Evolutionary conservation across 2,797 vertebrate species (phyloP).

Genomic region (Loris lydekkerianus): DNA sequence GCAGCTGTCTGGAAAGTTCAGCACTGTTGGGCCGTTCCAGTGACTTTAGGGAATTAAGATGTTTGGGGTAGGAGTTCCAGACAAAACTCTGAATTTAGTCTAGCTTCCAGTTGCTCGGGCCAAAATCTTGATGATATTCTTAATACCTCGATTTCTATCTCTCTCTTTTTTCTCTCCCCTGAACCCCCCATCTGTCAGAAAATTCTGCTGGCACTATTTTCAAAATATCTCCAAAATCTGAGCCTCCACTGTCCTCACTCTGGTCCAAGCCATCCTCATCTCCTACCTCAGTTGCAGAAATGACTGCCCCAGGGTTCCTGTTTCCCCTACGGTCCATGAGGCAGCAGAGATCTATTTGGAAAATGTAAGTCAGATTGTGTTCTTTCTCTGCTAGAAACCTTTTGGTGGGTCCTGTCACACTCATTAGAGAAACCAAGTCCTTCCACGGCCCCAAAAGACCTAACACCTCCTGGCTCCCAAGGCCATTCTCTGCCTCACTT

Average conservation of each 20-base stretch:
- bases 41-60: constrained; percentile 79
- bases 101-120: constrained; percentile 68
- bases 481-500: too few species aligned
- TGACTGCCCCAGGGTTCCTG: background rate
- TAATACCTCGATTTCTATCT: background rate
- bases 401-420: background rate
- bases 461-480: rapidly evolving
- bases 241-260: background rate
- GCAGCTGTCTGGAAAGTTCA: constrained; percentile 77
- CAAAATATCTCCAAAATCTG: background rate
- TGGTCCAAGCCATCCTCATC: background rate
- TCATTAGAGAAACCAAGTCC: background rate
- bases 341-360: background rate
- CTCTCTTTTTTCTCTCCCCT: background rate
- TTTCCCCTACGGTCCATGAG: background rate
- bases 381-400: background rate
- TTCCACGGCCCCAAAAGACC: background rate
- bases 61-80: constrained; percentile 73
- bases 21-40: constrained; percentile 56
- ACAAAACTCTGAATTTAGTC: constrained; percentile 72
- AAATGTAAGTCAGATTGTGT: background rate
- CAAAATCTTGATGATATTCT: background rate
- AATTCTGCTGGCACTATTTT: background rate
- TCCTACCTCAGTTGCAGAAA: background rate
- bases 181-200: background rate